phyloP scores from a whole-genome alignment of 2,113 vertebrate species.

The Struthio camelus region DNA sequence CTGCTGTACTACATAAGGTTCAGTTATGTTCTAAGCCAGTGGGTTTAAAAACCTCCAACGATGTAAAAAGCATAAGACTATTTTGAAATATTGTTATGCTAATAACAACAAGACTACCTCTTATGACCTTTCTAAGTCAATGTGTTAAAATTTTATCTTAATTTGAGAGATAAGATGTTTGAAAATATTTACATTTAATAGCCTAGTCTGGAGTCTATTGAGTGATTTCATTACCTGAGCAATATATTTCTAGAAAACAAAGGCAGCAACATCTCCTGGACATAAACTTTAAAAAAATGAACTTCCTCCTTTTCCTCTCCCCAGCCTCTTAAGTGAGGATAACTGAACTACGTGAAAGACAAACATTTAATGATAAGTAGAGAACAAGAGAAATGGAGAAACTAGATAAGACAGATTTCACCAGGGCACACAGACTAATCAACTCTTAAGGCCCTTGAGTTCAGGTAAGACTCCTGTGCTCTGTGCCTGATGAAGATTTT shows the following conservation, averaged over 20 bases:
- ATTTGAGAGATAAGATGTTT: background rate
- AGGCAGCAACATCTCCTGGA: background rate
- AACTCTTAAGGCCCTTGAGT: background rate
- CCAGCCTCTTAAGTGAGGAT: background rate
- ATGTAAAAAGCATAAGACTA: background rate
- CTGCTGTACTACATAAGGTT: background rate
- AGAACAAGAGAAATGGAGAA: background rate
- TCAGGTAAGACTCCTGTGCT: background rate
- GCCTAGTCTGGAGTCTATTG: background rate
- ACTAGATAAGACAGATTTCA: background rate
- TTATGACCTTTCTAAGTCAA: background rate
- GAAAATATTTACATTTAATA: background rate
- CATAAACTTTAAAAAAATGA: background rate
- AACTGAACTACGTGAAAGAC: background rate
- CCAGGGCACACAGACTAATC: background rate
- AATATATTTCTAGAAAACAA: background rate
- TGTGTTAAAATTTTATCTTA: background rate
- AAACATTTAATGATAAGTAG: background rate
- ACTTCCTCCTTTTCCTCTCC: background rate
- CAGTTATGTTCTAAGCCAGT: background rate
- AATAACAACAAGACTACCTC: background rate
- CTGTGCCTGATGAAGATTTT: fast-evolving
- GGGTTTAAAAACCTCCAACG: background rate
- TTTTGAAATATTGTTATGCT: background rate
- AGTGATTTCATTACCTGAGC: background rate